Percentiles rank a stretch among this genome's conserved stretches.
These are phyloP conservation scores for Drosophila kikkawai DNA, from an alignment of 1,140 invertebrate genomes.

Conservation along the genomic window DNA sequence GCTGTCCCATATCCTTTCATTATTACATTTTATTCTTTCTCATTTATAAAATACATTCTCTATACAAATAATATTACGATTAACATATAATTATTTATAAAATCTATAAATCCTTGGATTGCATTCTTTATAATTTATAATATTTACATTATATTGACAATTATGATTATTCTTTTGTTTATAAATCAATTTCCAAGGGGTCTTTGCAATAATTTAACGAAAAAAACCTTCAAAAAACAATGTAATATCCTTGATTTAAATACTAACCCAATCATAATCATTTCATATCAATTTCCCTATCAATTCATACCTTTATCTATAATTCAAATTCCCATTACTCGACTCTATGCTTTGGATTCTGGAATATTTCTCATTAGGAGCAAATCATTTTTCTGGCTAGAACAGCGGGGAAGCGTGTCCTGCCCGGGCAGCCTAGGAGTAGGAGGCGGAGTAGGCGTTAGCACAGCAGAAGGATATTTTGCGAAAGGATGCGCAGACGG, in stretches of 20 bases:
- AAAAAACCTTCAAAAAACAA: background rate
- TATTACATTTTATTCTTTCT: no score
- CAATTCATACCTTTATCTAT: background rate
- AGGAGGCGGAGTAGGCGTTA: conserved; percentile 2
- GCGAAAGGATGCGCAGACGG: conserved; percentile 12
- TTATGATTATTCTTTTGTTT: background rate
- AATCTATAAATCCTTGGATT: no score
- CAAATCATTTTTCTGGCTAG: conserved; percentile 44
- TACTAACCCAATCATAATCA: background rate
- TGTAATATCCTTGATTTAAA: background rate
- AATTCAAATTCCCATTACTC: background rate
- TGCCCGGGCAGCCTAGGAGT: background rate
- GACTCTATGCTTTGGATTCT: background rate
- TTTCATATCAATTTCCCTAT: background rate
- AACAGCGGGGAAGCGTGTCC: conserved; percentile 1
- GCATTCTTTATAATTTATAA: no score
- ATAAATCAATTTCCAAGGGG: background rate
- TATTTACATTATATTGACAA: no score
- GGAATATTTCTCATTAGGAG: conserved; percentile 10
- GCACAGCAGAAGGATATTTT: conserved; percentile 9
- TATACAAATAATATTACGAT: no score
- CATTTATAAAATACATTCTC: no score
- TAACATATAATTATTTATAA: no score
- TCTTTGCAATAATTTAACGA: background rate
- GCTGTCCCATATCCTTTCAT: no score